phyloP scores from a whole-genome alignment of 2,888 invertebrate genomes.

The Hirudinaria manillensis region DNA sequence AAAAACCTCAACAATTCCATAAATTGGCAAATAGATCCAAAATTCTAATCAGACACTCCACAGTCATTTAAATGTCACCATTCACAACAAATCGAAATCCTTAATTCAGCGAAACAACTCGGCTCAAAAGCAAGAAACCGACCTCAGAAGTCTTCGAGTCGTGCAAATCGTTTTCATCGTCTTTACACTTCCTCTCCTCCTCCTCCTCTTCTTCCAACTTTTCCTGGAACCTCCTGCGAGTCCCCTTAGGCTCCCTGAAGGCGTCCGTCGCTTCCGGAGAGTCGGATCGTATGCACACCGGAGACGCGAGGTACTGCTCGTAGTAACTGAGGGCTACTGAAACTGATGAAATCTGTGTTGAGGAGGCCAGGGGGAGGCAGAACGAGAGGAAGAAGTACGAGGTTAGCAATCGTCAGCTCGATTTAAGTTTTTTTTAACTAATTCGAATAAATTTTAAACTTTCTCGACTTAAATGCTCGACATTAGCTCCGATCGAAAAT shows the following conservation, averaged over 20 bases:
- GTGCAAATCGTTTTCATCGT: constrained; percentile 47
- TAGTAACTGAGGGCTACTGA: constrained; percentile 7
- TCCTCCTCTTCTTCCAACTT: constrained; percentile 48
- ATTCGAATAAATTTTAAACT: background rate
- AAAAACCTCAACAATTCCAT: too few relatives aligned
- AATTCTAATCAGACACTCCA: too few relatives aligned
- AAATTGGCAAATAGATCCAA: too few relatives aligned
- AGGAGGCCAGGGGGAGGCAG: background rate
- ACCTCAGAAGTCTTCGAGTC: too few relatives aligned
- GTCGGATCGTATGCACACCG: background rate
- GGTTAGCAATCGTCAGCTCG: background rate
- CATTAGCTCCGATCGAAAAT: too few relatives aligned
- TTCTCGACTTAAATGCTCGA: background rate
- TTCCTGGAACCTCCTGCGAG: constrained; percentile 25
- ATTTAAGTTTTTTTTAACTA: background rate
- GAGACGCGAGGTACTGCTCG: background rate
- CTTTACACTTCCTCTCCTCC: too few relatives aligned
- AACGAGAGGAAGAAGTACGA: constrained; percentile 5
- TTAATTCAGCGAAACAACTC: too few relatives aligned
- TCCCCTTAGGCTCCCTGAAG: background rate
- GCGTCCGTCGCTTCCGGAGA: background rate
- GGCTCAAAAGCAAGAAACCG: too few relatives aligned
- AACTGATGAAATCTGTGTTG: constrained; percentile 15
- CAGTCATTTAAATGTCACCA: too few relatives aligned
- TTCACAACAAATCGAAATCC: too few relatives aligned